A percentile compares a stretch with the other conserved stretches of the same genome.
Conservation (phyloP, 2,888 invertebrate genomes). For the Scaptomyza parva region DNA sequence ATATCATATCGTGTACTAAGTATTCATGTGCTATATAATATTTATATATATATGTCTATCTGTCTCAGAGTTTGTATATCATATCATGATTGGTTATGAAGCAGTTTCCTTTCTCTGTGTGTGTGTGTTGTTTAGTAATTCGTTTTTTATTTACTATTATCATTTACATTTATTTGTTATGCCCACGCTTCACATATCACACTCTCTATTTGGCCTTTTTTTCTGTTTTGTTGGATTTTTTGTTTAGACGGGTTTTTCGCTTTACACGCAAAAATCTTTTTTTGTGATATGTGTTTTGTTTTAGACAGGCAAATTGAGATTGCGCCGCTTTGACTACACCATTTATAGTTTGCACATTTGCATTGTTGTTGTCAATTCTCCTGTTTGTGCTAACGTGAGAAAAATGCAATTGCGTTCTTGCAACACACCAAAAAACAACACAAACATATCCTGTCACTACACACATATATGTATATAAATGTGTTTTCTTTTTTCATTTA, state of each 20-base stretch:
- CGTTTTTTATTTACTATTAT: conserved; percentile 79
- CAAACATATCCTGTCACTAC: conserved; percentile 22
- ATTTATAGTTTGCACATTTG: conserved; percentile 55
- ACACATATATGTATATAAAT: conserved; percentile 19
- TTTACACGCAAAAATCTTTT: conserved; percentile 56
- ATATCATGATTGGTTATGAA: conserved; percentile 65
- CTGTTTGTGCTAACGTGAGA: conserved; percentile 52
- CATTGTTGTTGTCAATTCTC: conserved; percentile 42
- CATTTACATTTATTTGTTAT: conserved; percentile 78
- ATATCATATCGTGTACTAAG: conserved; percentile 28
- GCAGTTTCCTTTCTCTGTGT: conserved; percentile 2
- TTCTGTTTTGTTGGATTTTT: conserved; percentile 61
- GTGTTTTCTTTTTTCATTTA: conserved; percentile 59
- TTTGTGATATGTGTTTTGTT: conserved; percentile 61
- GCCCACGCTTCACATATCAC: conserved; percentile 18
- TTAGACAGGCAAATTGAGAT: conserved; percentile 61
- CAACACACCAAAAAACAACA: conserved; percentile 12
- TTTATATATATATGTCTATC: neutral
- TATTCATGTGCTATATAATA: neutral
- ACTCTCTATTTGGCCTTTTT: conserved; percentile 39
- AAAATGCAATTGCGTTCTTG: conserved; percentile 72
- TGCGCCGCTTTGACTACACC: conserved; percentile 37
- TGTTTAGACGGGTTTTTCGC: conserved; percentile 31
- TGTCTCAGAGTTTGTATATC: too few relatives aligned
- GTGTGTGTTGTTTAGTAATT: conserved; percentile 77